Percentiles rank a stretch among this genome's conserved stretches.
Evolutionary conservation across 1,140 invertebrate species (phyloP).

Genomic region (Saxidomus purpurata): DNA sequence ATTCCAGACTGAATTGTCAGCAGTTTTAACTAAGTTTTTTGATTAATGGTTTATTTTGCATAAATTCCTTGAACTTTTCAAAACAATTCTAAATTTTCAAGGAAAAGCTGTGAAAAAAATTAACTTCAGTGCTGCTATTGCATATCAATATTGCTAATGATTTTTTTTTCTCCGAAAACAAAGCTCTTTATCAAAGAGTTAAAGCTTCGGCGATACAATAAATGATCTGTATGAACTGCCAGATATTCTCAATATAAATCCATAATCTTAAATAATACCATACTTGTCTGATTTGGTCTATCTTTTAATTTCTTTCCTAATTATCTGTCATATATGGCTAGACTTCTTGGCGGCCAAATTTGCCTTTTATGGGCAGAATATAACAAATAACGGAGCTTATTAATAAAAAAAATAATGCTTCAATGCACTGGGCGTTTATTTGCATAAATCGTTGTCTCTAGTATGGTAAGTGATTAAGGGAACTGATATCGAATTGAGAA

Average conservation of each 20-base stretch:
- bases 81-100: neutral
- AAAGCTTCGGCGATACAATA: slow-evolving; percentile 1
- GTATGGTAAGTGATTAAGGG: neutral
- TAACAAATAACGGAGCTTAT: slow-evolving; percentile 59
- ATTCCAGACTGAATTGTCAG: too few relatives aligned
- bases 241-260: slow-evolving; percentile 51
- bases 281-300: slow-evolving; percentile 64
- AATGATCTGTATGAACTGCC: slow-evolving; percentile 2
- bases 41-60: neutral
- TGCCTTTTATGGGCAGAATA: slow-evolving; percentile 60
- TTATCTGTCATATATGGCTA: slow-evolving; percentile 60
- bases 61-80: neutral
- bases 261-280: slow-evolving; percentile 62
- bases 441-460: slow-evolving; percentile 64
- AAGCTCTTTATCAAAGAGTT: neutral
- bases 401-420: slow-evolving; percentile 43
- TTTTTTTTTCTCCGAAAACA: neutral
- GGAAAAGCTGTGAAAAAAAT: neutral
- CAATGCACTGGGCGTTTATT: slow-evolving; percentile 47
- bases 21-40: too few relatives aligned
- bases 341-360: slow-evolving; percentile 45
- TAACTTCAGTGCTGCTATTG: neutral
- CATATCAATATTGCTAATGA: neutral
- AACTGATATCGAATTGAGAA: neutral
- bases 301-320: slow-evolving; percentile 66